Evolutionary conservation across 92 coral and sea anemone genomes (phyloP).

Genomic region (Epizoanthus stellaris): DNA sequence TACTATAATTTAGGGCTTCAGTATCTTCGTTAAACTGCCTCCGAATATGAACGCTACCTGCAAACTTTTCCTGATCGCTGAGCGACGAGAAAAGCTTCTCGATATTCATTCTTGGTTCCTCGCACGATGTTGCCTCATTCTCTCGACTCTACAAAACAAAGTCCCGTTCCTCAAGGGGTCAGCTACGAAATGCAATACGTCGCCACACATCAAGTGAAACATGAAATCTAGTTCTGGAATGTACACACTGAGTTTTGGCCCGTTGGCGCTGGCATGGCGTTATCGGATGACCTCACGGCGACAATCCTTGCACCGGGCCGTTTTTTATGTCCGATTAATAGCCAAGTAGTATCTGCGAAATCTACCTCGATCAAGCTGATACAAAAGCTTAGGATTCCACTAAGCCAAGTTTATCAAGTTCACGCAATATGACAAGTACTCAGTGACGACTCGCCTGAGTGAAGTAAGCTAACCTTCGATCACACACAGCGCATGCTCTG

Average conservation of each 20-base stretch:
- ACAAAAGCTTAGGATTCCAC: slow-evolving; percentile 5
- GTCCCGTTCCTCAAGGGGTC: slow-evolving; percentile 59
- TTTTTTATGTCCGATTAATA: background rate
- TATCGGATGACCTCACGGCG: slow-evolving; percentile 22
- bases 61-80: slow-evolving; percentile 48
- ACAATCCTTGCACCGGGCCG: slow-evolving; percentile 3
- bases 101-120: slow-evolving; percentile 47
- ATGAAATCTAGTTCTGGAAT: slow-evolving; percentile 78
- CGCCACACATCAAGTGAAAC: slow-evolving; percentile 66
- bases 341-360: background rate
- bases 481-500: slow-evolving; percentile 28
- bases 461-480: slow-evolving; percentile 19
- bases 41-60: slow-evolving; percentile 42
- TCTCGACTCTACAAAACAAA: slow-evolving; percentile 35
- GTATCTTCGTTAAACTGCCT: slow-evolving; percentile 14
- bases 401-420: slow-evolving; percentile 25
- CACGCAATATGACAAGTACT: slow-evolving; percentile 6
- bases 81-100: slow-evolving; percentile 55
- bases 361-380: slow-evolving; percentile 13
- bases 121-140: slow-evolving; percentile 1
- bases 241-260: slow-evolving; percentile 64
- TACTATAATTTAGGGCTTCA: slow-evolving; percentile 7
- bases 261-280: too few species aligned
- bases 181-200: slow-evolving; percentile 60
- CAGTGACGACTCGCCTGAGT: background rate